Conservation (phyloP, 1,140 invertebrate species). For the Meteorus sp. region DNA sequence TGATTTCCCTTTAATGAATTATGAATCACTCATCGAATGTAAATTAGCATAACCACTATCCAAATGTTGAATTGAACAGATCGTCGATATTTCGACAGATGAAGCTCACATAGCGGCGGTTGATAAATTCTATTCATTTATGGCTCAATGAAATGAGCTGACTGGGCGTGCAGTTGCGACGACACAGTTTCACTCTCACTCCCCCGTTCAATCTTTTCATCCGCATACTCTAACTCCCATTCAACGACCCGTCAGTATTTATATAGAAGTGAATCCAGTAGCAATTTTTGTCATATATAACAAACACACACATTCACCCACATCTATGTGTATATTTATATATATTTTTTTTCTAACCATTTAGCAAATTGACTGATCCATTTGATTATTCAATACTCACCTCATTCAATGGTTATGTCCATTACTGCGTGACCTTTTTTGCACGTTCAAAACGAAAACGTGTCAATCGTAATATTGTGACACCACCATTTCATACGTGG, state of each 20-base stretch:
- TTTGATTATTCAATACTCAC: too few species aligned
- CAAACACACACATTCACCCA: too few species aligned
- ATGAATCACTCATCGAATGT: conserved; percentile 12
- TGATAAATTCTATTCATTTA: conserved; percentile 28
- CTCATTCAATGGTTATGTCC: too few species aligned
- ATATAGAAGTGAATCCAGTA: conserved; percentile 16
- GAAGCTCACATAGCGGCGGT: conserved; percentile 18
- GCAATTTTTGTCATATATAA: too few species aligned
- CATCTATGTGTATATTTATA: too few species aligned
- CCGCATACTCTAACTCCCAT: too few species aligned
- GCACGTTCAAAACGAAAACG: too few species aligned
- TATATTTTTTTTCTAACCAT: too few species aligned
- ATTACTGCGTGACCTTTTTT: too few species aligned
- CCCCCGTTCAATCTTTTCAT: neutral
- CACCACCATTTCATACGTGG: too few species aligned
- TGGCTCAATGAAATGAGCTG: conserved; percentile 24
- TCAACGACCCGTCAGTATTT: conserved; percentile 24
- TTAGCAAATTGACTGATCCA: too few species aligned
- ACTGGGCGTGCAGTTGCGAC: conserved; percentile 19
- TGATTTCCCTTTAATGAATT: conserved; percentile 14
- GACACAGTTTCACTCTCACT: conserved; percentile 15
- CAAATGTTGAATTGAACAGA: conserved; percentile 16
- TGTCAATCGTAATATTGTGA: too few species aligned
- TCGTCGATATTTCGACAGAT: conserved; percentile 23
- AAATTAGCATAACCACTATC: conserved; percentile 10